A percentile compares a stretch with the other conserved stretches of the same genome.
phyloP scores from a whole-genome alignment of 2,797 vertebrate species.

The Astyanax mexicanus region DNA sequence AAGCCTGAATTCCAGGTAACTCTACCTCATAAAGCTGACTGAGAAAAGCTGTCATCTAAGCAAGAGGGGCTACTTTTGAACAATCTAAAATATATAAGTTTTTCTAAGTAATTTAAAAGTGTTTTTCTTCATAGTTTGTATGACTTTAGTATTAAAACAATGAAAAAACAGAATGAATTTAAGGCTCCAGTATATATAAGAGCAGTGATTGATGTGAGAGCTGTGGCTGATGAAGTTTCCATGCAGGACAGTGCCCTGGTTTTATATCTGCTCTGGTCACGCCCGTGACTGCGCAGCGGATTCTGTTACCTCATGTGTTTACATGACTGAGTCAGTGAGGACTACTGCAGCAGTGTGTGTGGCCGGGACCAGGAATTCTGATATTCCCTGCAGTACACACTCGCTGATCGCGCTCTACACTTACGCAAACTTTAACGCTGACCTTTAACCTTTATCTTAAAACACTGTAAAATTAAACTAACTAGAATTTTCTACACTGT shows the following conservation, averaged over 20 bases:
- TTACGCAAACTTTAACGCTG: slow-evolving; percentile 2
- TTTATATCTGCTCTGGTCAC: slow-evolving; percentile 71
- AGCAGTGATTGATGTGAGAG: background rate
- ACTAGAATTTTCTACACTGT: too few relatives aligned
- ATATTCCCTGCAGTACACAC: slow-evolving; percentile 63
- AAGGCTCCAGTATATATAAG: too few relatives aligned
- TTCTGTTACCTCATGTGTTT: slow-evolving; percentile 79
- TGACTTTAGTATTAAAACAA: too few relatives aligned
- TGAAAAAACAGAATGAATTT: too few relatives aligned
- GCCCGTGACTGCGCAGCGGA: slow-evolving; percentile 64
- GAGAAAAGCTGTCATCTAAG: too few relatives aligned
- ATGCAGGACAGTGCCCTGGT: slow-evolving; percentile 44
- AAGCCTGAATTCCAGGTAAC: too few relatives aligned
- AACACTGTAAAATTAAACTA: background rate
- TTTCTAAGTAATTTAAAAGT: too few relatives aligned
- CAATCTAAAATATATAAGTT: too few relatives aligned
- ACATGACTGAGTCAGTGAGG: slow-evolving; percentile 66
- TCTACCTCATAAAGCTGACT: too few relatives aligned
- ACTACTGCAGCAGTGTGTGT: slow-evolving; percentile 67
- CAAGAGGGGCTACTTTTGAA: too few relatives aligned
- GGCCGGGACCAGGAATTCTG: slow-evolving; percentile 66
- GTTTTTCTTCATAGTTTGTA: too few relatives aligned
- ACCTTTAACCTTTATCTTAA: slow-evolving; percentile 1
- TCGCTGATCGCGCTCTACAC: slow-evolving; percentile 66
- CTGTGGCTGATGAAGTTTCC: slow-evolving; percentile 28